These are phyloP conservation scores for Drosophila lacertosa DNA, from an alignment of 1,140 invertebrate species.

Conservation along the genomic window DNA sequence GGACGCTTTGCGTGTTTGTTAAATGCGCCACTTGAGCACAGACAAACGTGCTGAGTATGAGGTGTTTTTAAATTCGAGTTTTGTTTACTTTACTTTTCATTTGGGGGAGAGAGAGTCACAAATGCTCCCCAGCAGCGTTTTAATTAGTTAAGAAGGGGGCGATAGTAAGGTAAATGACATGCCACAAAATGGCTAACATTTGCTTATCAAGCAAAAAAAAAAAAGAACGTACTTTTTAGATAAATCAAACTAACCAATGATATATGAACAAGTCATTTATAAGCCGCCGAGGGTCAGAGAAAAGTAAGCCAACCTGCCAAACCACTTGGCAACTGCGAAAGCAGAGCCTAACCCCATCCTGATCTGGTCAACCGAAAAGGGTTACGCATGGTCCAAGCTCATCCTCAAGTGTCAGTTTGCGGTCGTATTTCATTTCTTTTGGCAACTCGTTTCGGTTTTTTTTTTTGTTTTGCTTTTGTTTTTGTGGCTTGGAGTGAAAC, in stretches of 20 bases:
- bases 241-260: slow-evolving; percentile 57
- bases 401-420: slow-evolving; percentile 69
- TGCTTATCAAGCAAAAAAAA: no score
- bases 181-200: neutral
- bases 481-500: slow-evolving; percentile 50
- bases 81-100: slow-evolving; percentile 18
- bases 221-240: slow-evolving; percentile 41
- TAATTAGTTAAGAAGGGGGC: slow-evolving; percentile 35
- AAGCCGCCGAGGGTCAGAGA: slow-evolving; percentile 8
- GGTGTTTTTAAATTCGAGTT: slow-evolving; percentile 50
- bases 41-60: slow-evolving; percentile 20
- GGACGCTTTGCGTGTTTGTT: slow-evolving; percentile 43
- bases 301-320: slow-evolving; percentile 56
- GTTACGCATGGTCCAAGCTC: slow-evolving; percentile 47
- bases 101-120: slow-evolving; percentile 6
- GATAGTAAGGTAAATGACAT: neutral
- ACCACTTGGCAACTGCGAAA: slow-evolving; percentile 43
- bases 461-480: slow-evolving; percentile 26
- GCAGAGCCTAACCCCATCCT: slow-evolving; percentile 37
- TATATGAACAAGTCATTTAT: slow-evolving; percentile 61
- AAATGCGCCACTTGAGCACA: slow-evolving; percentile 54
- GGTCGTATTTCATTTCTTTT: slow-evolving; percentile 78
- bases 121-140: slow-evolving; percentile 76
- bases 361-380: slow-evolving; percentile 59
- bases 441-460: slow-evolving; percentile 58